phyloP scores from a whole-genome alignment of 2,888 invertebrate genomes.

The Cosmia trapezina region DNA sequence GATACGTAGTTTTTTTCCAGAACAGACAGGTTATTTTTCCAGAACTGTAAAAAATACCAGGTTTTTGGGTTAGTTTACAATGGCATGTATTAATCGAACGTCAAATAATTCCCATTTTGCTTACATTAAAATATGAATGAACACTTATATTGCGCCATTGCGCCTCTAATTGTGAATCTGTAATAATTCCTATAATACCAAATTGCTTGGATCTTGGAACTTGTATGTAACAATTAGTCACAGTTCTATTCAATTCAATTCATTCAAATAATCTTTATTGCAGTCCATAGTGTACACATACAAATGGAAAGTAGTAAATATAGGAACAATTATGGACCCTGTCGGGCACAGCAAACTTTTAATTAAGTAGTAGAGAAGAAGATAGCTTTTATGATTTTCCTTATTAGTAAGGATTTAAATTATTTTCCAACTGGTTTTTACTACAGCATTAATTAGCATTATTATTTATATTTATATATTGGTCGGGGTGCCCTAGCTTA shows the following conservation, averaged over 20 bases:
- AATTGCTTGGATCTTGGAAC: not conserved
- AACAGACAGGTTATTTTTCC: not conserved
- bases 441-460: too few species aligned
- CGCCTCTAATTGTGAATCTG: not conserved
- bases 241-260: not conserved
- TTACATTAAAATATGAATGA: not conserved
- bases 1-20: not conserved
- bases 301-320: too few species aligned
- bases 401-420: too few species aligned
- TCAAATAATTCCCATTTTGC: not conserved
- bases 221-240: not conserved
- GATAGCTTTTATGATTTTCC: too few species aligned
- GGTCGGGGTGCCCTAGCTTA: too few species aligned
- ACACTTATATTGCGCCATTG: not conserved
- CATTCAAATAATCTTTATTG: too few species aligned
- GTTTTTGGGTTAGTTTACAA: not conserved
- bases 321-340: too few species aligned
- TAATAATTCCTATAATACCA: not conserved
- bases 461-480: too few species aligned
- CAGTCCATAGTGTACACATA: too few species aligned
- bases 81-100: not conserved
- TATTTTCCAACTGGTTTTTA: too few species aligned
- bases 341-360: too few species aligned
- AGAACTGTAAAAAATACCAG: not conserved
- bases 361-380: too few species aligned